Base-by-base conservation (phyloP, 2,113 vertebrate genomes). In the Percina caprodes region DNA sequence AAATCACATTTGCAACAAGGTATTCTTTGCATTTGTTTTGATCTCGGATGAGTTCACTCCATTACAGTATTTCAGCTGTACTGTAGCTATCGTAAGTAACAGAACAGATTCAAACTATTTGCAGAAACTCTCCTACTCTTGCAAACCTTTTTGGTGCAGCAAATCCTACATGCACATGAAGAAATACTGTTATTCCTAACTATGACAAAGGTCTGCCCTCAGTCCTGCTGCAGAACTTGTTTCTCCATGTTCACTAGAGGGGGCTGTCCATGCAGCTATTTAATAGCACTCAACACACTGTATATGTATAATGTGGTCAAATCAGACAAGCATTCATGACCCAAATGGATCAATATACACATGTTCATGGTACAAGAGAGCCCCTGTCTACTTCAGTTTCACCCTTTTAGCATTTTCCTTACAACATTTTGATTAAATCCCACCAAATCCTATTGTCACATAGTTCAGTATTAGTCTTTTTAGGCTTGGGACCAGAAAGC, bases 161-260 rank as follows among this genome's bases (percentile, higher is more conserved):
- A 73, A 68, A 68, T 6, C 10, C 18, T 18, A 1, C 12, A 16
- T n/a, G 30, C 30, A 23, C 70, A 33, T 16, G 5, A 35, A 4
- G 24, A 33, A 74, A 49, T 8, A 45, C 42, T 4, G 35, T 26
- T 65, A 26, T 67, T 79, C 39, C 13, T 55, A 18, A 39, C 16
- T 39, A 30, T 85, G 67, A 83, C 85, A 56, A 66, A 23, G 58
- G 63, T 79, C 21, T 65, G 72, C 49, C 72, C 82, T 69, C 56
- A 74, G 52, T 68, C 48, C 39, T 84, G 79, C 74, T 80, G 70
- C 84, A 88, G 45, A 86, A 63, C 73, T 70, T 65, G 48, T 72
- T 65, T 48, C 54, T 77, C 23, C 73, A 35, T 89, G 77, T 84
- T 87, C 93, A 94, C 94, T 94, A 94, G 94, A 93, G 91, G 93